Conservation (phyloP, 2,113 vertebrate genomes). For the Nothoprocta perdicaria region DNA sequence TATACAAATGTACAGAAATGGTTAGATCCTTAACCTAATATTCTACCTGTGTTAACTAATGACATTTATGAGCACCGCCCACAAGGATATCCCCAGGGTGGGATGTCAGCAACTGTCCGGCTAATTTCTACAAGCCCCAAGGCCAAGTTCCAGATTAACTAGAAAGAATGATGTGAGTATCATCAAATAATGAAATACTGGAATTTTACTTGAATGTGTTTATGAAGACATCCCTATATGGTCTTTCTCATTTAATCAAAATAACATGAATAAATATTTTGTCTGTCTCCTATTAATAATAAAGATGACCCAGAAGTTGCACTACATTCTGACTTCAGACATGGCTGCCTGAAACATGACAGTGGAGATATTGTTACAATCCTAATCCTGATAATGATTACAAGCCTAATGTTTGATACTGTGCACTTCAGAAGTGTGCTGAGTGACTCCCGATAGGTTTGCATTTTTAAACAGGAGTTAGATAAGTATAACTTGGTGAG, state of each 20-base stretch:
- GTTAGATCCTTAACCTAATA: slow-evolving; percentile 71
- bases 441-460: not conserved
- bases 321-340: not conserved
- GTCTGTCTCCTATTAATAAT: not conserved
- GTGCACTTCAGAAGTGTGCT: not conserved
- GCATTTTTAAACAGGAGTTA: not conserved
- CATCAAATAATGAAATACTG: not conserved
- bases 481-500: not conserved
- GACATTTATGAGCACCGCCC: slow-evolving; percentile 67
- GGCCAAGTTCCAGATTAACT: slow-evolving; percentile 8
- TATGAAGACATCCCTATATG: not conserved
- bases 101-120: slow-evolving; percentile 57
- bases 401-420: not conserved
- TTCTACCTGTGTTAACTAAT: slow-evolving; percentile 79
- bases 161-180: not conserved
- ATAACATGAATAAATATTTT: slow-evolving; percentile 9
- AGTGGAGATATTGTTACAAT: not conserved
- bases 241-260: not conserved
- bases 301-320: not conserved
- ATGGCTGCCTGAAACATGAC: not conserved
- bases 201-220: not conserved
- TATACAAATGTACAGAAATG: not conserved
- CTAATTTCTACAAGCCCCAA: slow-evolving; percentile 44
- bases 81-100: slow-evolving; percentile 38
- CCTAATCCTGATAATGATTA: not conserved